phyloP scores from a whole-genome alignment of 37 sponge, comb jelly and placozoan genomes.

The Haliclona indistincta region DNA sequence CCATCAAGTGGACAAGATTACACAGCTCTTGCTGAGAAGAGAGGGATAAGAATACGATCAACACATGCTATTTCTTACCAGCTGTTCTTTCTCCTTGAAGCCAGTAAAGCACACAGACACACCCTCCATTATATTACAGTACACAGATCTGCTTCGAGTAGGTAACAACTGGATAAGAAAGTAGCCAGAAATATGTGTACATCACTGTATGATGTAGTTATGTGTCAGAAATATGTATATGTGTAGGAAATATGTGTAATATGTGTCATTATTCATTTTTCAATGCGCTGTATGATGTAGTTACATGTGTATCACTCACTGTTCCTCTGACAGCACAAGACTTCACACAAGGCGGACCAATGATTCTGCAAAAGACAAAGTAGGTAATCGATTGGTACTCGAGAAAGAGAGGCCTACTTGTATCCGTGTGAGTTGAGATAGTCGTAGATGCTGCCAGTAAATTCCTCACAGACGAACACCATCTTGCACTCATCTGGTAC shows the following conservation, averaged over 20 bases:
- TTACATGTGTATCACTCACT: slow-evolving; percentile 25
- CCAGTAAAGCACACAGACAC: slow-evolving; percentile 83
- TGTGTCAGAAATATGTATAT: background rate
- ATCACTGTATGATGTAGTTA: background rate
- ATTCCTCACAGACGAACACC: slow-evolving; percentile 76
- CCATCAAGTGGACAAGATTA: slow-evolving; percentile 80
- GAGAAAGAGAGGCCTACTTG: slow-evolving; percentile 28
- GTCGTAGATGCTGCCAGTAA: slow-evolving; percentile 62
- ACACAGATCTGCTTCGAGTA: slow-evolving; percentile 58
- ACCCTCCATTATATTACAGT: slow-evolving; percentile 65
- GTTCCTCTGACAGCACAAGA: slow-evolving; percentile 39
- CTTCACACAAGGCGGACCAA: slow-evolving; percentile 75
- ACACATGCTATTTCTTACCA: slow-evolving; percentile 35
- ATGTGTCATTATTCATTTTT: background rate
- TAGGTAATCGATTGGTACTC: background rate
- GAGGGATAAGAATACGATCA: background rate
- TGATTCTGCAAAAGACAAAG: slow-evolving; percentile 44
- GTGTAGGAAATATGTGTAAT: slow-evolving; percentile 1
- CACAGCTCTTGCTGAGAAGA: slow-evolving; percentile 54
- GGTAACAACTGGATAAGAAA: slow-evolving; percentile 55
- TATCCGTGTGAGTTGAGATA: slow-evolving; percentile 53
- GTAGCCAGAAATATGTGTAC: too few species aligned
- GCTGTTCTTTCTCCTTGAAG: slow-evolving; percentile 66
- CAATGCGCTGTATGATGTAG: background rate
- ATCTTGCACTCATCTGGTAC: slow-evolving; percentile 79